Base-by-base conservation (phyloP, 1,140 invertebrate genomes). In the Gonatopus flavifemur region DNA sequence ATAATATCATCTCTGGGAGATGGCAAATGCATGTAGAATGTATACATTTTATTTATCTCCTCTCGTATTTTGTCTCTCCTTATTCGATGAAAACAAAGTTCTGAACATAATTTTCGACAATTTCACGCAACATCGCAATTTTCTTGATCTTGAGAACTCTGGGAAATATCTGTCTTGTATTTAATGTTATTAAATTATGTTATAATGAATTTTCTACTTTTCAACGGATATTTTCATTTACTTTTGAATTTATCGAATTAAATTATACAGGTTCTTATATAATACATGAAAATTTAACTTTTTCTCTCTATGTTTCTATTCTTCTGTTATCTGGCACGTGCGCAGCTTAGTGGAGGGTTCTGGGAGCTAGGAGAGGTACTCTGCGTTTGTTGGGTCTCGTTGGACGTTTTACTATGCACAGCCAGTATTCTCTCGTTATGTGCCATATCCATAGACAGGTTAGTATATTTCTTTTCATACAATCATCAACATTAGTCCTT, bases 371-470 rank as follows among this genome's bases (percentile, higher is more conserved):
- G 90, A n/a, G 83, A 83, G 76, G 77, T 87, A 3, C 77, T 93
- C 13, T 94, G 91, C 69, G 88, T 91, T 64, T 84, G 94, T 43
- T 97, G 93, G 94, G 87, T 96, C 33, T 95, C 92, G 0, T 81
- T 94, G 66, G 95, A 98, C 67, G 90, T 98, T 32, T 82, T 96
- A 3, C 86, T 94, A 1, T 96, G 94, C 71, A 98, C 95, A 2
- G 85, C 91, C 49, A 84, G 90, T 59, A 86, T 93, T 65, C 79
- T 93, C 39, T 86, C 85, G 66, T 72, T 93, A 67, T 88, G 87
- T 80, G 85, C 91, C 66, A 91, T 93, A 66, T 90, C 88, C 52
- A 83, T 94, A 22, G 93, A 96, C 72, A 80, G 79, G 79, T 80
- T 55, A 74, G 70, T 21, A n/a, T n/a, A n/a, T n/a, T n/a, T n/a